phyloP scores from a whole-genome alignment of 2,113 vertebrate species.

The Phoenicopterus ruber region DNA sequence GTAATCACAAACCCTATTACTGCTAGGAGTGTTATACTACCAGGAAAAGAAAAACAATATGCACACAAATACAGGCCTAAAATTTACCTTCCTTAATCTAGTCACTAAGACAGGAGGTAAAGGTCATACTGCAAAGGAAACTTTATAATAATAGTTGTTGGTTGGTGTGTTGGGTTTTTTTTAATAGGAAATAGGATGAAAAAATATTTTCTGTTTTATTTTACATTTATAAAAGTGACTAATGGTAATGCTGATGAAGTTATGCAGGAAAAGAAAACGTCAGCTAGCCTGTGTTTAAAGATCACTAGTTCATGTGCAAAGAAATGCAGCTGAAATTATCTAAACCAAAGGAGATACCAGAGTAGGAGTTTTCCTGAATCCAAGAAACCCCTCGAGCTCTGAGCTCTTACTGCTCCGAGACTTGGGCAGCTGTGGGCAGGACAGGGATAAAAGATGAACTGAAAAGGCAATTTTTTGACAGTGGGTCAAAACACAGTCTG shows the following conservation, averaged over 20 bases:
- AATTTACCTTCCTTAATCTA: slow-evolving; percentile 5
- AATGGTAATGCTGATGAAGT: background rate
- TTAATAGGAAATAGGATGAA: background rate
- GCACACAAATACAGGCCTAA: background rate
- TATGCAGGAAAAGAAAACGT: background rate
- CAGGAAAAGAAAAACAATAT: background rate
- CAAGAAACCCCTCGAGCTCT: background rate
- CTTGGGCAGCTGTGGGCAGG: background rate
- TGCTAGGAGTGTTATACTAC: background rate
- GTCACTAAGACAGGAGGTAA: background rate
- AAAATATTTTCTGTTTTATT: background rate
- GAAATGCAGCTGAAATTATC: background rate
- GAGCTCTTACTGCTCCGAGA: background rate
- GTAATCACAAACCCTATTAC: background rate
- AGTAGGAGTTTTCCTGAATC: background rate
- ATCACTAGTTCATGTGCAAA: background rate
- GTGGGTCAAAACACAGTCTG: background rate
- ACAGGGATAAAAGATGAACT: background rate
- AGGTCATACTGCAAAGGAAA: background rate
- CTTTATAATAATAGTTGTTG: background rate
- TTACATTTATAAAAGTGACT: background rate
- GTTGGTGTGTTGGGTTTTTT: background rate
- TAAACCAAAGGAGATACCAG: background rate
- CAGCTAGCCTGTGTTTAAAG: background rate
- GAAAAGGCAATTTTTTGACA: background rate